A percentile compares a stretch with the other conserved stretches of the same genome.
phyloP scores from a whole-genome alignment of 2,113 vertebrate species.

The Chaenogobius annularis region DNA sequence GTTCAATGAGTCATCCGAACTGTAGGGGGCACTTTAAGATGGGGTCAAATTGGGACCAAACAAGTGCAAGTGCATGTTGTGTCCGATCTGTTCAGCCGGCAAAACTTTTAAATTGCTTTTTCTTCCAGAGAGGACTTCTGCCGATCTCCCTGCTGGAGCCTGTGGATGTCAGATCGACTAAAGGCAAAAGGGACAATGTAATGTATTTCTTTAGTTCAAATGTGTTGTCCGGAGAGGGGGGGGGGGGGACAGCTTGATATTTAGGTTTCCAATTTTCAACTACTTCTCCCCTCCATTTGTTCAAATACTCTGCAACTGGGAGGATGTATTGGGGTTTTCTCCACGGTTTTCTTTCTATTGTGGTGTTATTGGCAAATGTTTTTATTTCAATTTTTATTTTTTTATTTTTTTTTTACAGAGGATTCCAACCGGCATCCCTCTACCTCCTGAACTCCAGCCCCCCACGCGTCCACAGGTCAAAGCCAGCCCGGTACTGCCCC shows the following conservation, averaged over 20 bases:
- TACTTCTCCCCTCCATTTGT: neutral
- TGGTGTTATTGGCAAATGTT: neutral
- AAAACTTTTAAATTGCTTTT: slow-evolving; percentile 19
- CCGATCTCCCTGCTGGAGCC: slow-evolving; percentile 79
- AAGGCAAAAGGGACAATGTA: slow-evolving; percentile 68
- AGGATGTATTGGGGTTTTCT: neutral
- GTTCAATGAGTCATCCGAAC: no score
- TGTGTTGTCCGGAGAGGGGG: neutral
- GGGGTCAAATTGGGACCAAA: no score
- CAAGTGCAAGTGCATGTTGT: no score
- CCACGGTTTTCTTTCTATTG: neutral
- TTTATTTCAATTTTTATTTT: no score
- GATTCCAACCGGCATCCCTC: slow-evolving; percentile 74
- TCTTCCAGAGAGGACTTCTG: slow-evolving; percentile 80
- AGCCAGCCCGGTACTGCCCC: slow-evolving; percentile 16
- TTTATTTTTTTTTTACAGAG: slow-evolving; percentile 44
- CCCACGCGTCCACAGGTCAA: slow-evolving; percentile 69
- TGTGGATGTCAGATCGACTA: slow-evolving; percentile 60
- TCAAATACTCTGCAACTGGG: neutral
- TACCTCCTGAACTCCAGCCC: slow-evolving; percentile 75
- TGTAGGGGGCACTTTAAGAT: no score
- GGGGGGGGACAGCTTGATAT: neutral
- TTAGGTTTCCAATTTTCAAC: neutral
- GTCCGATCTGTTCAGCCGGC: neutral
- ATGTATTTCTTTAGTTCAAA: slow-evolving; percentile 33